These are phyloP conservation scores for Manis pentadactyla DNA, from an alignment of 2,797 vertebrate genomes.

Conservation along the genomic window DNA sequence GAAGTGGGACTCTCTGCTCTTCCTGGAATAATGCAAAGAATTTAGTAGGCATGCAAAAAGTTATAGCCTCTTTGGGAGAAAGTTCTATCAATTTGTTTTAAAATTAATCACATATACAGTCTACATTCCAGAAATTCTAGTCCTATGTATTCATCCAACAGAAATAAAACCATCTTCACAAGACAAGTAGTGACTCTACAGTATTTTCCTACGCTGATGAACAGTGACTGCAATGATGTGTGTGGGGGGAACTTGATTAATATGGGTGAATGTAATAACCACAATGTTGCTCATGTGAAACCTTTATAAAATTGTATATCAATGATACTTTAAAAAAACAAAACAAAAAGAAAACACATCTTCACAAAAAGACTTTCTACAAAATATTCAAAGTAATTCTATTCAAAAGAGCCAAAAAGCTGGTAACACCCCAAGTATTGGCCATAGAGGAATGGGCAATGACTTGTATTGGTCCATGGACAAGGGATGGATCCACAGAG, in stretches of 20 bases:
- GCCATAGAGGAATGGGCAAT: neutral
- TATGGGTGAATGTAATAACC: no score
- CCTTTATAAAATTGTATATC: no score
- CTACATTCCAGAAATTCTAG: neutral
- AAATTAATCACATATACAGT: neutral
- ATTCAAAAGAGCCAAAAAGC: neutral
- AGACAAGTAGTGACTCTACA: no score
- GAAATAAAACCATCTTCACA: neutral
- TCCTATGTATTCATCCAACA: neutral
- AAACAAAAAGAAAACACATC: neutral
- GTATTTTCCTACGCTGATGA: no score
- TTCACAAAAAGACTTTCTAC: neutral
- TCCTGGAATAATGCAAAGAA: neutral
- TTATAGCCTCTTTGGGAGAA: neutral
- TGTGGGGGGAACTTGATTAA: no score
- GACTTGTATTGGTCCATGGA: neutral
- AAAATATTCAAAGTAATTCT: conserved; percentile 7
- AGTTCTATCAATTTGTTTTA: neutral
- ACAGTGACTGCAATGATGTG: no score
- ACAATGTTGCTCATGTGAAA: no score
- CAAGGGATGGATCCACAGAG: neutral
- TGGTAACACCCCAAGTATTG: neutral
- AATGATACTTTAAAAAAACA: no score
- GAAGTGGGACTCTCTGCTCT: neutral
- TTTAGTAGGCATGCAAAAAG: neutral